Base-by-base conservation (phyloP, 2,888 invertebrate species). In the Teinopalpus imperialis region DNA sequence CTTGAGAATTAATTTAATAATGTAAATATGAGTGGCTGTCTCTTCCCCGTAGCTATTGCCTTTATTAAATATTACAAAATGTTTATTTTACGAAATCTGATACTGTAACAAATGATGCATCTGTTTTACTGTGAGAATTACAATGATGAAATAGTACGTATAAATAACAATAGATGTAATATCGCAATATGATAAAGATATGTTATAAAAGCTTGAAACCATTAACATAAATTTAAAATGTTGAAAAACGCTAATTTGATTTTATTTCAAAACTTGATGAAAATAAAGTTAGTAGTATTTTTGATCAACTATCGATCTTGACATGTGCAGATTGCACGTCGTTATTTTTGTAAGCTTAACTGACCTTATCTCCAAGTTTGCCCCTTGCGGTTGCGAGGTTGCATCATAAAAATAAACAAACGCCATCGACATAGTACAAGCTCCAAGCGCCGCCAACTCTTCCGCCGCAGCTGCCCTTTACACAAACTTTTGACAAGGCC, bases 1-100 rank as follows among this genome's bases (percentile, higher is more conserved):
- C 77, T 81, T 71, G 75, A 69, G 69, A 83, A 83, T 81, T 77
- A 80, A 83, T 79, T 85, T 80, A 77, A 78, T 79, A 78, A 79
- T 73, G 69, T 70, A 75, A 80, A 79, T 81, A 75, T 67, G 67
- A 75, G 67, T 65, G 55, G 54, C 68, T 70, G 65, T 69, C 73
- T 68, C 70, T 70, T 62, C 66, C 63, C 54, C 56, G 56, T 57
- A 43, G 43, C 50, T 48, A 55, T 54, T 56, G 54, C 61, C 53
- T 62, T 68, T 63, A 69, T 61, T 65, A 65, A 58, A 65, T 65
- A 57, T 63, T 66, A 61, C 59, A 60, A 60, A 62, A 65, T 64
- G 57, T 52, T 53, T 51, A 52, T 46, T 41, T 40, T 21, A 27
- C 40, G 16, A 40, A 39, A 46, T 24, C 36, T 48, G 43, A 48